Conservation (phyloP, 2,113 vertebrate species). For the sheep (Ovis aries) region DNA sequence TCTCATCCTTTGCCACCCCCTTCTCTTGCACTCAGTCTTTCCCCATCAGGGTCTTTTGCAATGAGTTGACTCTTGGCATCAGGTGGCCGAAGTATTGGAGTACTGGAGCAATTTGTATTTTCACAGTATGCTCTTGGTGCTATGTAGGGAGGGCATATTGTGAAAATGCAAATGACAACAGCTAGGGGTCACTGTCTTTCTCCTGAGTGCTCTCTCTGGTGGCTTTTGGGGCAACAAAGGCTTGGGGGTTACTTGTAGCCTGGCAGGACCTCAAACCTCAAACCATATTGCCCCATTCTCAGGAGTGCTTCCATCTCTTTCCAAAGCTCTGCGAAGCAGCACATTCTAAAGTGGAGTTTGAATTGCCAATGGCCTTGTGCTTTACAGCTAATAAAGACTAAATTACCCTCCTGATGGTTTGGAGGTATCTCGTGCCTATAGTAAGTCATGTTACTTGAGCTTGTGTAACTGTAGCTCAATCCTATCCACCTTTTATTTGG, state of each 20-base stretch:
- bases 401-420: not conserved
- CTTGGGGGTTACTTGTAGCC: not conserved
- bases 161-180: not conserved
- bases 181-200: constrained; percentile 24
- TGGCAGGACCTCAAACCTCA: not conserved
- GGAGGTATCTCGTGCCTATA: not conserved
- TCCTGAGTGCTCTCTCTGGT: not conserved
- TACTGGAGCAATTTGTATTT: not conserved
- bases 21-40: not conserved
- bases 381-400: not conserved
- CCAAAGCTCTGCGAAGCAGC: not conserved
- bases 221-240: not conserved
- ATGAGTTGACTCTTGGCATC: not conserved
- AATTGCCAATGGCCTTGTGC: not conserved
- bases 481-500: not conserved
- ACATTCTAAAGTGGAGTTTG: not conserved
- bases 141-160: not conserved
- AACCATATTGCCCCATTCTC: not conserved
- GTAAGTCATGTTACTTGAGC: not conserved
- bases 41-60: not conserved
- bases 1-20: not conserved
- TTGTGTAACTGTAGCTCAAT: not conserved
- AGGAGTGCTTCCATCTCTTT: not conserved
- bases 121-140: not conserved
- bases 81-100: not conserved